A percentile compares a stretch with the other conserved stretches of the same genome.
phyloP scores from a whole-genome alignment of 2,888 invertebrate species.

The Beris chalybata region DNA sequence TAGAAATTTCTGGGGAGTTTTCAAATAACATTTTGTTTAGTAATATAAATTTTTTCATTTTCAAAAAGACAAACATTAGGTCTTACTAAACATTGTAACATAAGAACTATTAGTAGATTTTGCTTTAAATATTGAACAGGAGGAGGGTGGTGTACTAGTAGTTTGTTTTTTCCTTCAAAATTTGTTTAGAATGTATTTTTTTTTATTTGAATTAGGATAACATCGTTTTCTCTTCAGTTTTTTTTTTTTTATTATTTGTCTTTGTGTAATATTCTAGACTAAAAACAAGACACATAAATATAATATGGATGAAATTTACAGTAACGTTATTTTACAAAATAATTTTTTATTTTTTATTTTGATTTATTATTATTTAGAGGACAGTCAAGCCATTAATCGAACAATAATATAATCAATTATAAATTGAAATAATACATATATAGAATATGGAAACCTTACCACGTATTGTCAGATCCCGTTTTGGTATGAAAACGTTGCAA shows the following conservation, averaged over 20 bases:
- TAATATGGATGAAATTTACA: slow-evolving; percentile 22
- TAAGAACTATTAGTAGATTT: background rate
- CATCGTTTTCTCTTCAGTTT: background rate
- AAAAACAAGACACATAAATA: slow-evolving; percentile 29
- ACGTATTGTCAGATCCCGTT: slow-evolving; percentile 31
- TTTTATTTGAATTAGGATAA: slow-evolving; percentile 17
- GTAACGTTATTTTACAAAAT: slow-evolving; percentile 30
- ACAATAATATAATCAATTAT: slow-evolving; percentile 28
- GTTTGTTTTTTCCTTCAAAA: background rate
- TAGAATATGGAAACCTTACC: slow-evolving; percentile 30
- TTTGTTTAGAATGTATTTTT: background rate
- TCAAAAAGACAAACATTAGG: no score
- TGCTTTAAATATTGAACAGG: background rate
- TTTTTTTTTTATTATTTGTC: background rate
- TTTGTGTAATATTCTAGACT: slow-evolving; percentile 27
- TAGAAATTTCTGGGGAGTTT: no score
- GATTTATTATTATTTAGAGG: slow-evolving; percentile 18
- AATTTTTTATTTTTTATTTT: slow-evolving; percentile 9
- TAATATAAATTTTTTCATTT: no score
- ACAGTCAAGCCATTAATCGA: slow-evolving; percentile 19
- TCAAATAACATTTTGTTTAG: no score
- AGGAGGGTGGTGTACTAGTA: background rate
- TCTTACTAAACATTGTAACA: no score
- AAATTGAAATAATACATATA: slow-evolving; percentile 30
- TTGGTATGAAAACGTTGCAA: slow-evolving; percentile 11